Conservation (phyloP, 2,113 vertebrate genomes). For the Astur gentilis region DNA sequence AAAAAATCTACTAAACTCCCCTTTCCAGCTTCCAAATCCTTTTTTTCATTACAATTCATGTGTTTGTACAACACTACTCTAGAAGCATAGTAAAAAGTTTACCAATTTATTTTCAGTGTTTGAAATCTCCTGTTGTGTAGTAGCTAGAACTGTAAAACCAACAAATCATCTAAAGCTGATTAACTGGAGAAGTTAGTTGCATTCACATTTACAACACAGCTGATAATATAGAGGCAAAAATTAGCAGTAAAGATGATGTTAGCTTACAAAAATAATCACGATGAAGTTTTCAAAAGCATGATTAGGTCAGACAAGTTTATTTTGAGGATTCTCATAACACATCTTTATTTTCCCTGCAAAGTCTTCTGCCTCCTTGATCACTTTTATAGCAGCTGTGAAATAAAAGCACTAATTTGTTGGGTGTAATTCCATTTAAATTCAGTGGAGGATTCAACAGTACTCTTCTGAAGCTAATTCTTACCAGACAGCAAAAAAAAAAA, state of each 20-base stretch:
- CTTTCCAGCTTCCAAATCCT: not conserved
- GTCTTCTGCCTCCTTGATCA: not conserved
- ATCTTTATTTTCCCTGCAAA: not conserved
- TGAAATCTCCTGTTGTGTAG: not conserved
- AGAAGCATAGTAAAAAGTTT: not conserved
- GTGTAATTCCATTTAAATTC: not conserved
- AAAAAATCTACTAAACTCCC: not conserved
- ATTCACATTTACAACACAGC: not conserved
- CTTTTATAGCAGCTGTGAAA: not conserved
- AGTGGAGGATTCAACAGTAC: not conserved
- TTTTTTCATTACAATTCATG: not conserved
- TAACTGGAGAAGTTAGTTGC: not conserved
- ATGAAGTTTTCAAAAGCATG: not conserved
- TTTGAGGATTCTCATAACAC: not conserved
- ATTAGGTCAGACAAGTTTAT: not conserved
- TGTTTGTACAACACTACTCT: not conserved
- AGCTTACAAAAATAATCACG: not conserved
- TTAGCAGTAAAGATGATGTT: not conserved
- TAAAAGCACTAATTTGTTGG: not conserved
- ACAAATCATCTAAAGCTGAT: not conserved
- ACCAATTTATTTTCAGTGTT: not conserved
- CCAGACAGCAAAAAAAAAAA: not conserved
- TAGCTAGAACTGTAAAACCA: not conserved
- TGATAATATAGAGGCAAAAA: not conserved
- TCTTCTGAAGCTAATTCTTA: not conserved